Percentiles rank a stretch among this genome's conserved stretches.
These are phyloP conservation scores for Phyllotreta cruciferae DNA, from an alignment of 2,888 invertebrate genomes.

Conservation along the genomic window DNA sequence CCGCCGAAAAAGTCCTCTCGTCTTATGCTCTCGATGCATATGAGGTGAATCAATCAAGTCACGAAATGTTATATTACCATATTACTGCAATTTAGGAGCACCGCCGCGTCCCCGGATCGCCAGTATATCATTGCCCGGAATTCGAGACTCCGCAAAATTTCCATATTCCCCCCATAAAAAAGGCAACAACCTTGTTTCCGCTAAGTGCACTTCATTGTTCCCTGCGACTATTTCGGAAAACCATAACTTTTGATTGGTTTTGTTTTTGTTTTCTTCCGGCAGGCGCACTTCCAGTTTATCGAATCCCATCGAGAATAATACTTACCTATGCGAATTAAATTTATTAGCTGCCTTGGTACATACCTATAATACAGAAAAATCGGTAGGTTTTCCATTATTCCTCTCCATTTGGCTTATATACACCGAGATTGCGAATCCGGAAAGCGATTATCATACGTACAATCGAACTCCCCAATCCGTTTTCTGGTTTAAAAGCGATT, in stretches of 20 bases:
- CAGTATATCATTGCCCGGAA: conserved; percentile 9
- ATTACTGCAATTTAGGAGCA: conserved; percentile 16
- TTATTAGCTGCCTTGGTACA: too few relatives aligned
- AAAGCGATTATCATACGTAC: conserved; percentile 18
- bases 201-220: conserved; percentile 22
- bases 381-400: background rate
- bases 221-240: conserved; percentile 13
- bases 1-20: too few relatives aligned
- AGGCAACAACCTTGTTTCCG: conserved; percentile 20
- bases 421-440: conserved; percentile 1
- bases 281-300: background rate
- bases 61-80: conserved; percentile 17
- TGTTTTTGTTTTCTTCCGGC: conserved; percentile 8
- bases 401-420: conserved; percentile 11
- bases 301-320: too few relatives aligned
- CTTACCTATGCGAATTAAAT: too few relatives aligned
- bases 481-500: conserved; percentile 22
- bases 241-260: conserved; percentile 16
- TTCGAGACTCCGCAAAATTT: conserved; percentile 11
- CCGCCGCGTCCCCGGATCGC: conserved; percentile 2
- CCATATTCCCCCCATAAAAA: conserved; percentile 18
- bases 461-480: conserved; percentile 23
- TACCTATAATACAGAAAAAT: too few relatives aligned
- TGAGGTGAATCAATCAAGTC: conserved; percentile 15
- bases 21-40: conserved; percentile 2